These are phyloP conservation scores for Drosophila busckii DNA, from an alignment of 1,140 invertebrate species.

Conservation along the genomic window DNA sequence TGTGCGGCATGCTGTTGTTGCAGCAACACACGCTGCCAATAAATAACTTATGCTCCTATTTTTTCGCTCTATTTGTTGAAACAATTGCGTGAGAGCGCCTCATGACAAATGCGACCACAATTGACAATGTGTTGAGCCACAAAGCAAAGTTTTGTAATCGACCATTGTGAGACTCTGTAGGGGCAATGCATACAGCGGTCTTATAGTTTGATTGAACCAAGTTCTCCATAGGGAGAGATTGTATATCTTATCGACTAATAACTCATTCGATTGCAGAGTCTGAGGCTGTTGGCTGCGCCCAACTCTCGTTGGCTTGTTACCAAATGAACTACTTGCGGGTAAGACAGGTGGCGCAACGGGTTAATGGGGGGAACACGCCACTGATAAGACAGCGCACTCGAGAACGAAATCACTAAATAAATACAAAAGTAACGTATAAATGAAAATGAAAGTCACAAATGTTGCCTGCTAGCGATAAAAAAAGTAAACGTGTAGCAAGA, in stretches of 20 bases:
- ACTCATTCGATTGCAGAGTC: no score
- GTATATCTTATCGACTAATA: no score
- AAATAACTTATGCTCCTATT: no score
- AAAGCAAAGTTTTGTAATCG: slow-evolving; percentile 24
- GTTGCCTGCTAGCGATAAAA: slow-evolving; percentile 29
- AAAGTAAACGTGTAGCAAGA: slow-evolving; percentile 13
- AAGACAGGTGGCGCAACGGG: neutral
- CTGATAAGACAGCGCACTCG: slow-evolving; percentile 42
- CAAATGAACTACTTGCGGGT: no score
- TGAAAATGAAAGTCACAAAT: slow-evolving; percentile 34
- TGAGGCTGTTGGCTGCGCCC: no score
- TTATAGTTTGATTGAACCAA: slow-evolving; percentile 5
- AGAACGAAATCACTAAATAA: no score
- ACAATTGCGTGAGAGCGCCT: no score
- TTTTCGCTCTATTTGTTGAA: no score
- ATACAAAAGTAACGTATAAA: slow-evolving; percentile 23
- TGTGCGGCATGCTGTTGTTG: no score
- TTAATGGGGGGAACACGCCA: neutral
- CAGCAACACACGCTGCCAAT: no score
- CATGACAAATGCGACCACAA: slow-evolving; percentile 55
- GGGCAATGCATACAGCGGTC: slow-evolving; percentile 16
- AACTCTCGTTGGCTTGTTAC: no score
- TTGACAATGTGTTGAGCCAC: slow-evolving; percentile 43
- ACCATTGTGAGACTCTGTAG: neutral
- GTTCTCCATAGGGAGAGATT: neutral